Evolutionary conservation across 2,113 vertebrate genomes (phyloP).

Genomic region (Merops nubicus): DNA sequence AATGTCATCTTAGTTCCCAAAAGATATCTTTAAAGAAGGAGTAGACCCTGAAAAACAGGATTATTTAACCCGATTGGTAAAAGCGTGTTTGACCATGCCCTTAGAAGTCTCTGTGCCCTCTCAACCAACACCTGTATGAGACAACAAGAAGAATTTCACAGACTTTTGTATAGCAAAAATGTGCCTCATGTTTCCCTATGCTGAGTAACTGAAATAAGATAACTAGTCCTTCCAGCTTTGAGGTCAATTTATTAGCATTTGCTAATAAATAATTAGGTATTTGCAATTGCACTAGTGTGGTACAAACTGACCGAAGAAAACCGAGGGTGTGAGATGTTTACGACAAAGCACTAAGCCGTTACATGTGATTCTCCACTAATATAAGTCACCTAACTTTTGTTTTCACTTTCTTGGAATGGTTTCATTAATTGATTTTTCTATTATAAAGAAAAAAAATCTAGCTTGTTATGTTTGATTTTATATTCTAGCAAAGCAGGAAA

Average conservation of each 20-base stretch:
- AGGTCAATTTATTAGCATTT: background rate
- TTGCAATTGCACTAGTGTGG: background rate
- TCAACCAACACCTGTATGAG: background rate
- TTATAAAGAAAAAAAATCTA: fast-evolving
- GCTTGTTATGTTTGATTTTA: background rate
- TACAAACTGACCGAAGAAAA: background rate
- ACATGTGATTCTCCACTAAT: background rate
- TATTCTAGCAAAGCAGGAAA: background rate
- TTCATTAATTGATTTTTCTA: background rate
- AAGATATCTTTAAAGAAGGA: background rate
- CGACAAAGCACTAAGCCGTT: background rate
- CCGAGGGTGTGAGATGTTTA: background rate
- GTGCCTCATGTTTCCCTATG: background rate
- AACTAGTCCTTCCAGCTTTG: background rate
- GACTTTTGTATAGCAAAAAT: background rate
- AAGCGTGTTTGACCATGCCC: background rate
- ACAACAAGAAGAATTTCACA: background rate
- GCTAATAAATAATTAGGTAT: no score
- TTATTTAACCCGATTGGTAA: background rate
- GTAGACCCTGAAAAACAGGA: background rate
- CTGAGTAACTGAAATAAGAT: background rate
- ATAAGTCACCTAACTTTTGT: background rate
- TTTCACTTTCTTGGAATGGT: background rate
- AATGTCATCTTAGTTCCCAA: background rate
- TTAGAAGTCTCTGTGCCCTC: background rate